These are phyloP conservation scores for Corydoras sp. DNA, from an alignment of 2,113 vertebrate genomes.

Conservation along the genomic window DNA sequence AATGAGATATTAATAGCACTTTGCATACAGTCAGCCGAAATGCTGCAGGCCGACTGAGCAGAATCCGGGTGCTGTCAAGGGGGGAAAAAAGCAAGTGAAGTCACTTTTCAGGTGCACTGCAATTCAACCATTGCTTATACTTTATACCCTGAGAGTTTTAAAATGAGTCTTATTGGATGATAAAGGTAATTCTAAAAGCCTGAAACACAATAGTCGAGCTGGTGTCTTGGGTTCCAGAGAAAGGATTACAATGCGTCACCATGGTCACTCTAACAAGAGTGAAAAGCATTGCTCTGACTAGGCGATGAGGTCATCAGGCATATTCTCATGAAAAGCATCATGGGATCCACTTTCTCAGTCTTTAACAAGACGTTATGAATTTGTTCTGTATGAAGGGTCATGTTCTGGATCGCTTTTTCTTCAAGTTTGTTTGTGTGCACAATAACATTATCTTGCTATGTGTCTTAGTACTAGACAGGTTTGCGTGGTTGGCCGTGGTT, in stretches of 20 bases:
- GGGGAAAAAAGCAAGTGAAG: conserved; percentile 4
- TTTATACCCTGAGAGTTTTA: conserved; percentile 15
- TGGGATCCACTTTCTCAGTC: not conserved
- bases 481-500: conserved; percentile 51
- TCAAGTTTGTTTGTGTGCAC: not conserved
- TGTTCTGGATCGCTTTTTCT: not conserved
- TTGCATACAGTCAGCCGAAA: conserved; percentile 29
- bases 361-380: not conserved
- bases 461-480: conserved; percentile 27
- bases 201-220: not conserved
- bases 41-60: conserved; percentile 41
- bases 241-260: not conserved
- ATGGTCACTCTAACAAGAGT: conserved; percentile 1
- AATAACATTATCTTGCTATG: not conserved
- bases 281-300: conserved; percentile 4
- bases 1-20: conserved; percentile 48
- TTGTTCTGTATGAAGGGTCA: not conserved
- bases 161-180: conserved; percentile 2
- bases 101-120: conserved; percentile 24
- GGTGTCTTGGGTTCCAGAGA: not conserved
- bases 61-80: conserved; percentile 26
- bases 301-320: conserved; percentile 4
- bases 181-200: not conserved
- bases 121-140: conserved; percentile 10
- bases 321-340: not conserved